Base-by-base conservation (phyloP, 2,113 vertebrate species). In the Spea bombifrons region DNA sequence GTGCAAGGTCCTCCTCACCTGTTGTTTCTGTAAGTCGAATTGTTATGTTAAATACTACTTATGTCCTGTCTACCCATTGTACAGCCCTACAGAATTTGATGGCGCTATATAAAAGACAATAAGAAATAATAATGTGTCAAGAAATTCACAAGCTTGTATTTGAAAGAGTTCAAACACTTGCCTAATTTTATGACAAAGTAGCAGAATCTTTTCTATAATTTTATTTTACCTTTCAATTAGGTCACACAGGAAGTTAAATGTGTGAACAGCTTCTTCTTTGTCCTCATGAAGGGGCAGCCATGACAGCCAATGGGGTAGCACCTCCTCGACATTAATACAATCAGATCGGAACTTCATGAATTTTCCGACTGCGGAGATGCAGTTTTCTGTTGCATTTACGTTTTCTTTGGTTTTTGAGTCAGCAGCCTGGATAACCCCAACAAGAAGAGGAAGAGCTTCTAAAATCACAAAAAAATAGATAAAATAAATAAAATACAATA, bases 281-380 rank as follows among this genome's bases (percentile, higher is more conserved):
- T 99, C 98, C 86, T 99, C 97, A 16, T 96, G 96, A 75, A 99
- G 91, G 0, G 97, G 97, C 68, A 99, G 94, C 97, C 97, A 99
- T 8, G 92, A 94, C 78, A 99, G 89, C 97, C 97, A 99, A n/a
- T 98, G 97, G 6, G 96, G 97, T 0, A 99, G 91, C 72, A 99
- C 88, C 88, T 98, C 96, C 47, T 92, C 95, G 16, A 96, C 94
- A 7, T 94, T 97, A 52, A 97, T 88, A 64, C 97, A 99, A 86
- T 98, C 96, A 0, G 97, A 96, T 47, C 95, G 89, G 83, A 94
- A 99, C 80, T 97, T 94, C 94, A 96, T 96, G 53, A 99, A 95
- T 76, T 99, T 99, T 16, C 96, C 97, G 1, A 99, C 96, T 1
- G 97, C 98, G 0, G 98, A 99, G 88, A 99, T 95, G 88, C 98